Evolutionary conservation across 1,140 invertebrate species (phyloP).

Genomic region (Drosophila dunni): DNA sequence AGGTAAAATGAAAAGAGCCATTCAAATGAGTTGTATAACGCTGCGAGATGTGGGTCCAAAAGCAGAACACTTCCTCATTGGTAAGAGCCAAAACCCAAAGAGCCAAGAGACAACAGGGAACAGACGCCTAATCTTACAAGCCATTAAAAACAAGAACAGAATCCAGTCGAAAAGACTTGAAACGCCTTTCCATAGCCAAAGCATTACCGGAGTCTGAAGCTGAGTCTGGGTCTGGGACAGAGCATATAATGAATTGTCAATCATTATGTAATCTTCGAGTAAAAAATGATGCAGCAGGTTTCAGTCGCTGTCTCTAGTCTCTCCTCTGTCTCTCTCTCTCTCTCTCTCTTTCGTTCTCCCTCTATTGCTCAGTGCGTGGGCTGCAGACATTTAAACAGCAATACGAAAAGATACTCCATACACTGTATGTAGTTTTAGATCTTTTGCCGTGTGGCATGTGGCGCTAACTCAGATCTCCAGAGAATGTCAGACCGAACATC

Average conservation of each 20-base stretch:
- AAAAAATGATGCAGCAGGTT: constrained; percentile 79
- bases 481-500: constrained; percentile 44
- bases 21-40: constrained; percentile 63
- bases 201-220: not conserved
- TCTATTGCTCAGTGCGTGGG: constrained; percentile 59
- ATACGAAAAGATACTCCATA: constrained; percentile 2
- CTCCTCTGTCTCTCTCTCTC: not conserved
- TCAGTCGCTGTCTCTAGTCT: constrained; percentile 7
- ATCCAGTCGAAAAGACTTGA: constrained; percentile 1
- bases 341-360: constrained; percentile 2
- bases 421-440: constrained; percentile 53
- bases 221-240: not conserved
- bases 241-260: constrained; percentile 78
- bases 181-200: not conserved
- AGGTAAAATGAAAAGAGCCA: constrained; percentile 50
- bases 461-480: constrained; percentile 54
- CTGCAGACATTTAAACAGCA: constrained; percentile 66
- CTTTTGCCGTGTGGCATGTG: constrained; percentile 69
- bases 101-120: not conserved
- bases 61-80: constrained; percentile 67
- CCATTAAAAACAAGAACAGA: constrained; percentile 59
- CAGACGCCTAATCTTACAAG: constrained; percentile 62
- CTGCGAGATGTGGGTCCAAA: constrained; percentile 36
- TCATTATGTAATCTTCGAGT: constrained; percentile 81
- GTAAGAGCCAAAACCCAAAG: constrained; percentile 29